Conservation (phyloP, 1,140 invertebrate species). For the Drosophila santomea region DNA sequence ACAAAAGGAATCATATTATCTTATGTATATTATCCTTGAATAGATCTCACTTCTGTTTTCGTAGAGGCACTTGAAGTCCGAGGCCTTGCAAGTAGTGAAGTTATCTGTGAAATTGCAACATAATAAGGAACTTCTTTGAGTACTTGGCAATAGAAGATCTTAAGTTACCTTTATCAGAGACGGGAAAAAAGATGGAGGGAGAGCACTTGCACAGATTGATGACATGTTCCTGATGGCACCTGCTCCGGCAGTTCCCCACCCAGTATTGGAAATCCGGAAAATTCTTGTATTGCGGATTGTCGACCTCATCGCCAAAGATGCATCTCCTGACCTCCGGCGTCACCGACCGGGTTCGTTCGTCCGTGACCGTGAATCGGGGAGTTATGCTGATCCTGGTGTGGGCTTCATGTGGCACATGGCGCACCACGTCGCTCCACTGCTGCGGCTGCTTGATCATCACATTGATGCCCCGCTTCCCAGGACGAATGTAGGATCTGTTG, state of each 20-base stretch:
- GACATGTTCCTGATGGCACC: constrained; percentile 74
- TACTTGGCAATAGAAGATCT: not conserved
- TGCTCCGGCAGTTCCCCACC: constrained; percentile 68
- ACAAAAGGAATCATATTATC: too few species aligned
- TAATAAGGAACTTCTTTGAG: too few species aligned
- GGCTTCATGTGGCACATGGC: constrained; percentile 41
- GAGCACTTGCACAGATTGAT: constrained; percentile 64
- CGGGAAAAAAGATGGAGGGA: constrained; percentile 66
- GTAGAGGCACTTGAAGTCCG: constrained; percentile 75
- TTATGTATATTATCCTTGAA: not conserved
- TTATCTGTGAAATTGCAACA: constrained; percentile 50
- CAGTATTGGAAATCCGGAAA: constrained; percentile 68
- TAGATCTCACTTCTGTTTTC: constrained; percentile 57
- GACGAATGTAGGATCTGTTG: constrained; percentile 31
- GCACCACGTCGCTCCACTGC: constrained; percentile 61
- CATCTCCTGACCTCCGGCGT: constrained; percentile 43
- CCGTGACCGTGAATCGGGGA: constrained; percentile 49
- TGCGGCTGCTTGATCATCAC: constrained; percentile 72
- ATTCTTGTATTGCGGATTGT: constrained; percentile 61
- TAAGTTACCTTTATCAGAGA: constrained; percentile 40
- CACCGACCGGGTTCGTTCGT: constrained; percentile 39
- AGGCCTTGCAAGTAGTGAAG: constrained; percentile 63
- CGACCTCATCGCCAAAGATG: constrained; percentile 64
- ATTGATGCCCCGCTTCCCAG: constrained; percentile 41
- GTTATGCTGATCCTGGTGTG: constrained; percentile 55